Evolutionary conservation across 2,888 invertebrate species (phyloP), one percentile per base, ranked within the genome.

Genomic region (Arrhopalites spinosus): DNA sequence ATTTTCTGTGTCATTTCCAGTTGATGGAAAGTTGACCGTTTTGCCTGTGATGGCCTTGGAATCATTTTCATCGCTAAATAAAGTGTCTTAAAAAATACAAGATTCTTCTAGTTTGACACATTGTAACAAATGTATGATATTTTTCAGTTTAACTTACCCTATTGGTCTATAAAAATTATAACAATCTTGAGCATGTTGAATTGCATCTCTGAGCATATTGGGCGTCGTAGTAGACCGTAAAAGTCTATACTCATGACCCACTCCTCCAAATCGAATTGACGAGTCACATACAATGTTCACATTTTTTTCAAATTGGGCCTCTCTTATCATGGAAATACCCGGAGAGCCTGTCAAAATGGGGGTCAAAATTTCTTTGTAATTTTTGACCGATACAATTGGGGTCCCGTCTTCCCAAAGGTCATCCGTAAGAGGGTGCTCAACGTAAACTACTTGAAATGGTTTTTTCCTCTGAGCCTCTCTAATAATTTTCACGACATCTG

Each of bases 401-500:
- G 53, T 53, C 1, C 53, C 53, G 20, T 53, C 53, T 8, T 53
- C 20, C 15, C 53, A 53, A 3, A 53, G 20, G 20, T 53, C 53
- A n/a, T 53, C 20, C 7, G 64, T 75, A 2, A 72, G 27, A 7
- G 63, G 72, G 25, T 75, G 50, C 47, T 75, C 50, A 1, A 75
- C 43, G 50, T 70, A 75, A 25, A 69, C 45, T 3, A 77, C 8
- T 27, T 74, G n/a, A 2, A 74, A 45, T 2, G 74, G 53, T n/a
- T 36, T 30, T 8, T 47, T 27, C 1, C 17, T 43, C 17, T 64
- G 69, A 45, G 74, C 23, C 5, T 61, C 27, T 27, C 43, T 53
- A 8, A 77, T 69, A 1, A 77, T 25, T 11, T 17, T 53, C 2
- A 59, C 25, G 45, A 69, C 68, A 15, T 77, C 74, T 0, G 66